Evolutionary conservation across 2,797 vertebrate species (phyloP), one percentile per base, ranked within the genome.

Genomic region (Carduelis carduelis): DNA sequence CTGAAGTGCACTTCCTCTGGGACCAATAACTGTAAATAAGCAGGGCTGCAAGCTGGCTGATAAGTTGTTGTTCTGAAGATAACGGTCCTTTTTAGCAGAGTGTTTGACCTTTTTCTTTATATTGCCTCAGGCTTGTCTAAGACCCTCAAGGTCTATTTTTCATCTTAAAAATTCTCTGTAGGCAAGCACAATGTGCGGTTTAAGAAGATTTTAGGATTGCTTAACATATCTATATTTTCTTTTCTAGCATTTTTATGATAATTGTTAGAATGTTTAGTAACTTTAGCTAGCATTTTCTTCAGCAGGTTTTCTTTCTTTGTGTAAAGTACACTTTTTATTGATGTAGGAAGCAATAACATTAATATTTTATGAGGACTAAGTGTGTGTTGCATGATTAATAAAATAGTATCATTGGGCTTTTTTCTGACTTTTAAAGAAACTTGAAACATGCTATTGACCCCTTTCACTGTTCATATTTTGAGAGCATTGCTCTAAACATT

Each of bases 1-100:
- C 98, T 98, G 97, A 98, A 98, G 98, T 98, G 97, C 97, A 97
- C 98, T 98, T 98, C 98, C 98, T 98, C 97, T 98, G 98, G 98
- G 98, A 99, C 98, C 98, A 98, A 98, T 98, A 98, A 98, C 98
- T 99, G 98, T 99, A 99, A 99, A 99, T 99, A 99, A 99, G 98
- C 98, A 98, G 97, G 97, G 97, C 98, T 98, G 98, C 97, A 97
- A 98, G 98, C 98, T 98, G 98, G 97, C 98, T 97, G 98, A 98
- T 99, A 99, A 98, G 98, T 98, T 98, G 98, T 98, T 98, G 98
- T 98, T 98, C 97, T 98, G 98, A 98, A 98, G 98, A 99, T 98
- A 99, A 98, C 97, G 95, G 98, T 98, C 97, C 98, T 98, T 99
- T 98, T 98, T 98, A 98, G 98, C 97, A 98, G 97, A 98, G 98